A percentile compares a stretch with the other conserved stretches of the same genome.
Conservation (phyloP, 2,797 vertebrate species). For the Ammospiza maritima region DNA sequence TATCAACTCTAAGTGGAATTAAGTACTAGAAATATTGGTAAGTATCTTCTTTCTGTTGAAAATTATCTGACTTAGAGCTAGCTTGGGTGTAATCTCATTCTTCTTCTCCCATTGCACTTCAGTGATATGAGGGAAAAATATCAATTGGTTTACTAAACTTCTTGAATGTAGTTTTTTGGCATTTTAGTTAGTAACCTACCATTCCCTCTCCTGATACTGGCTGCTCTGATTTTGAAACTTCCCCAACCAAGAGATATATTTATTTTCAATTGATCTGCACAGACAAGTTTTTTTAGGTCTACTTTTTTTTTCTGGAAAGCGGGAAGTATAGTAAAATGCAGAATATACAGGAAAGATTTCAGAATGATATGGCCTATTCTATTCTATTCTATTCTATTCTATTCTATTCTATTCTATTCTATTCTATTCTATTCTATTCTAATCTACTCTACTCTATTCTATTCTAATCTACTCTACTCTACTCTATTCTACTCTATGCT, state of each 20-base stretch:
- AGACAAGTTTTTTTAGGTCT: neutral
- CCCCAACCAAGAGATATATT: neutral
- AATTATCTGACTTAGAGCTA: neutral
- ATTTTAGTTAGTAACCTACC: neutral
- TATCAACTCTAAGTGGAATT: neutral
- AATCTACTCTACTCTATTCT: neutral
- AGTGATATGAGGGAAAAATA: neutral
- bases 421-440: neutral
- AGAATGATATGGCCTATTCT: neutral
- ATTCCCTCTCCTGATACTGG: neutral
- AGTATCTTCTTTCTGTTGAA: neutral
- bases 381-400: neutral
- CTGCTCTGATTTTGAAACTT: neutral
- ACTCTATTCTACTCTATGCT: neutral
- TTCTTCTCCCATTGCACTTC: neutral
- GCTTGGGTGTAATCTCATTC: neutral
- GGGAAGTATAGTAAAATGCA: neutral
- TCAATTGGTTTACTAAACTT: neutral
- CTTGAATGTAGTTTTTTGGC: neutral
- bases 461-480: too few species aligned
- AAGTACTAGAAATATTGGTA: neutral
- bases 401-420: too few species aligned
- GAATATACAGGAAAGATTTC: neutral
- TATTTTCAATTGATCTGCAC: neutral
- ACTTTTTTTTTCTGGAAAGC: neutral